These are phyloP conservation scores for Choloepus hoffmanni DNA, from an alignment of 2,113 vertebrate species.

Conservation along the genomic window DNA sequence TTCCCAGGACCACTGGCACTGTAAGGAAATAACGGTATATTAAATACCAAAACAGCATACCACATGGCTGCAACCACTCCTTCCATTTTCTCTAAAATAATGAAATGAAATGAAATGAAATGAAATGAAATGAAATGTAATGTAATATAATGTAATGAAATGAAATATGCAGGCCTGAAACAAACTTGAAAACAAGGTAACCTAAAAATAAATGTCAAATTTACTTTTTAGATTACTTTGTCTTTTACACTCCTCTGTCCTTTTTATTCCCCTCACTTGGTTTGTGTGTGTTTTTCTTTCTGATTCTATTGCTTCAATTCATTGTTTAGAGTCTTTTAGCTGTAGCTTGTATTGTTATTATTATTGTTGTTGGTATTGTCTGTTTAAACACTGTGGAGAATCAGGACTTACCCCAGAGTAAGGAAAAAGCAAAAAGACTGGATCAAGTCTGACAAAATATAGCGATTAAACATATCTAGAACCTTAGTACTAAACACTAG, in stretches of 20 bases:
- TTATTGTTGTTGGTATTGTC: background rate
- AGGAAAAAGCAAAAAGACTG: background rate
- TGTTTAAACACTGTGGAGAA: background rate
- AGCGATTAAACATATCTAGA: background rate
- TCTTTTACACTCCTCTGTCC: background rate
- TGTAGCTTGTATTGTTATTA: background rate
- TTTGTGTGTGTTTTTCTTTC: background rate
- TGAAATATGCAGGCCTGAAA: background rate
- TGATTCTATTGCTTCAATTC: background rate
- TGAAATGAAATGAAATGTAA: no score
- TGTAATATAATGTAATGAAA: no score
- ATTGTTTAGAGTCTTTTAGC: background rate
- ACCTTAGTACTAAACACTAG: background rate
- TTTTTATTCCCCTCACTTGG: background rate
- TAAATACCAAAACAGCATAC: background rate
- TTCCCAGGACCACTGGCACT: fast-evolving
- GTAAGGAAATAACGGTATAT: background rate
- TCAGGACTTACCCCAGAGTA: background rate
- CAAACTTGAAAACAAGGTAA: background rate
- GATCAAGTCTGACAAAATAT: background rate
- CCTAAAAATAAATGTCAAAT: background rate
- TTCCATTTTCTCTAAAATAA: background rate
- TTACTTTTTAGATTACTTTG: background rate
- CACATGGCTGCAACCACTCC: no score
- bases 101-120: background rate